Conservation (phyloP, 2,797 vertebrate species). For the Pseudochirops corinnae region DNA sequence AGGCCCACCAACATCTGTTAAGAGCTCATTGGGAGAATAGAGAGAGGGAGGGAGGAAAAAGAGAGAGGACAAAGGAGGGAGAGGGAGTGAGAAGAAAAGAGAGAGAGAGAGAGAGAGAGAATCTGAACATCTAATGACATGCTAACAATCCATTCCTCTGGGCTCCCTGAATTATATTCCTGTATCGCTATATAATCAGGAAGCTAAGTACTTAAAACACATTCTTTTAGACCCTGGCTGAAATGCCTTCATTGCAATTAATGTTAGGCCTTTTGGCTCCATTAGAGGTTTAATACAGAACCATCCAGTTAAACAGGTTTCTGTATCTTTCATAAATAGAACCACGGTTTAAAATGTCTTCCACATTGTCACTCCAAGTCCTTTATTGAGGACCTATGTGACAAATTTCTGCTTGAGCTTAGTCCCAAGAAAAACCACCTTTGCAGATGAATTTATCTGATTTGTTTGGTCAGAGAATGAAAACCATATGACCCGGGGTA, state of each 20-base stretch:
- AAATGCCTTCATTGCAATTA: background rate
- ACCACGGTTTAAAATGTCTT: background rate
- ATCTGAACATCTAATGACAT: background rate
- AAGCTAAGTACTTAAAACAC: background rate
- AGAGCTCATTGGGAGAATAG: background rate
- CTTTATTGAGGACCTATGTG: background rate
- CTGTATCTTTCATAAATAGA: background rate
- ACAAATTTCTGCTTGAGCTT: background rate
- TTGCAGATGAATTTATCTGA: background rate
- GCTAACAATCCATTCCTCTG: background rate
- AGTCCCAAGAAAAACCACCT: background rate
- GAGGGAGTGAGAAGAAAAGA: background rate
- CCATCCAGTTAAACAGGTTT: background rate
- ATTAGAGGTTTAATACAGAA: background rate
- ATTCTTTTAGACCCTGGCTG: background rate
- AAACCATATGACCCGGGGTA: background rate
- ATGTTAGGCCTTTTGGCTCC: background rate
- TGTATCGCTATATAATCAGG: background rate
- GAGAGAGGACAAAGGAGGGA: background rate
- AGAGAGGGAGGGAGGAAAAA: background rate
- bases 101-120: background rate
- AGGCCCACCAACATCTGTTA: background rate
- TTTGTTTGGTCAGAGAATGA: background rate
- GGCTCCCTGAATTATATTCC: background rate
- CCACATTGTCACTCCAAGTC: background rate